Evolutionary conservation across 2,888 invertebrate species (phyloP).

Genomic region (Bugulina stolonifera): DNA sequence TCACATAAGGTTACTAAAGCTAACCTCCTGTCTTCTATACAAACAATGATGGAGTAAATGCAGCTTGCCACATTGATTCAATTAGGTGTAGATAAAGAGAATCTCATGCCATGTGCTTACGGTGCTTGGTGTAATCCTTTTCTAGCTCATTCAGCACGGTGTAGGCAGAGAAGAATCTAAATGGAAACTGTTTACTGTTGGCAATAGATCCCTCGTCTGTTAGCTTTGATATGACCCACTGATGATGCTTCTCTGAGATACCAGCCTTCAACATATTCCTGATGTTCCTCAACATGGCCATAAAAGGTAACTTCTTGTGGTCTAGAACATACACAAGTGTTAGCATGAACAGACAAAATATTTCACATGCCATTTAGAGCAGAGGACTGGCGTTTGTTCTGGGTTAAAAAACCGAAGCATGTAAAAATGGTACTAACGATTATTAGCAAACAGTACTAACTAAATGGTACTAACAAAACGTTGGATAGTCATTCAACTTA

Average conservation of each 20-base stretch:
- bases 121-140: constrained; percentile 39
- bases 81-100: too few relatives aligned
- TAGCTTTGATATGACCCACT: constrained; percentile 46
- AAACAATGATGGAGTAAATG: too few relatives aligned
- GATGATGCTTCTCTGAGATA: constrained; percentile 52
- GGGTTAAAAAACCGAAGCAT: too few relatives aligned
- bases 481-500: too few relatives aligned
- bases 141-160: constrained; percentile 47
- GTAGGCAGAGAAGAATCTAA: constrained; percentile 55
- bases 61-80: too few relatives aligned
- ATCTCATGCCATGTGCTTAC: constrained; percentile 37
- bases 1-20: too few relatives aligned
- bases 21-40: too few relatives aligned
- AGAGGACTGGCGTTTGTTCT: too few relatives aligned
- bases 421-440: too few relatives aligned
- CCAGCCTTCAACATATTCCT: constrained; percentile 55
- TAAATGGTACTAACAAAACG: too few relatives aligned
- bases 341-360: neutral
- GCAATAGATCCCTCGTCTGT: constrained; percentile 51
- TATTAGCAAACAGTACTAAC: too few relatives aligned
- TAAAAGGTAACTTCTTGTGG: constrained; percentile 55
- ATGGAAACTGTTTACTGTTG: constrained; percentile 54
- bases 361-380: neutral
- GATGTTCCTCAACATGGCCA: constrained; percentile 56
- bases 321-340: constrained; percentile 41